Base-by-base conservation (phyloP, 2,888 invertebrate species). In the Cerceris rybyensis region DNA sequence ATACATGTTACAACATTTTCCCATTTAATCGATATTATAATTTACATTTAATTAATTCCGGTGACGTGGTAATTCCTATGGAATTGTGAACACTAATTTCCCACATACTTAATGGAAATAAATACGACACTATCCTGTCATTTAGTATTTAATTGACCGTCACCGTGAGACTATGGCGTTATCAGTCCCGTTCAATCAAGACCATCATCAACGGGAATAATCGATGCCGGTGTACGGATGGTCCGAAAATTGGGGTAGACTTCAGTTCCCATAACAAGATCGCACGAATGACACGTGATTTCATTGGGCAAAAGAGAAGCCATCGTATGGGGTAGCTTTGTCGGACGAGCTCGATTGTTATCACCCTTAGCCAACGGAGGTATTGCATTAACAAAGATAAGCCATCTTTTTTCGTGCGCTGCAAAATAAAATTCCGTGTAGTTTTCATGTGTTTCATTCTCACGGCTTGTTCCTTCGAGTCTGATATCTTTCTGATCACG, bases 211-310 rank as follows among this genome's bases (percentile, higher is more conserved):
- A 13, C 65, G 70, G 41, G 66, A 58, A 79, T 79, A 70, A 78
- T 71, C 78, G 67, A 78, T 14, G 67, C 39, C 50, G 54, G 58
- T n/a, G 64, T 64, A 54, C 8, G 39, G 17, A 7, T 17, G 9
- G 67, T 64, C 71, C 60, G 78, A 78, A 78, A 77, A 78, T 72
- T 78, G 59, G 78, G 78, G 78, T 77, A 68, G 71, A 71, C 78
- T 68, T 78, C 78, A 71, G 41, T 71, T 60, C 52, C 55, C 78
- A 52, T 68, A 65, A 78, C 64, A 42, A 59, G 64, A 78, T 67
- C 43, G 49, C 41, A 17, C 50, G 67, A 64, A 57, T 43, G 63
- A 14, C 77, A 75, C 75, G 65, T 57, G 59, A 70, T 76, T 58
- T 61, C 57, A 49, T 54, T 14, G 60, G 70, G 71, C 72, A 78